phyloP scores from a whole-genome alignment of 2,888 invertebrate species.

The Thumatha senex region DNA sequence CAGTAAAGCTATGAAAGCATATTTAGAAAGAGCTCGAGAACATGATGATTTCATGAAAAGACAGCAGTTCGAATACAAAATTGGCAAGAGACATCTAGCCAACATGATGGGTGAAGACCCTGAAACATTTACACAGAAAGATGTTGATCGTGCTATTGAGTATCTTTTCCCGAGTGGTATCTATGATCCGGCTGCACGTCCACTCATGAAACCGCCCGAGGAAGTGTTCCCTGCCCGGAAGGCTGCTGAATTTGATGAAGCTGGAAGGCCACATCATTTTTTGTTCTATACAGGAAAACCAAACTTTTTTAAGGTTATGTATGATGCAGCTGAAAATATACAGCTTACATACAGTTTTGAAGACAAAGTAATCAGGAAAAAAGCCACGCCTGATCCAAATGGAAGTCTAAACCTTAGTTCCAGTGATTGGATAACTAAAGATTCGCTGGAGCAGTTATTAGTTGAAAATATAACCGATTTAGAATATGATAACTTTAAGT shows the following conservation, averaged over 20 bases:
- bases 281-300: slow-evolving; percentile 96
- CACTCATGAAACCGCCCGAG: slow-evolving; percentile 95
- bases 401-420: slow-evolving; percentile 69
- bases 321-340: slow-evolving; percentile 89
- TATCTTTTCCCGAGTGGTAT: slow-evolving; percentile 99
- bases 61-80: slow-evolving; percentile 91
- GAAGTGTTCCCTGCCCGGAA: slow-evolving; percentile 93
- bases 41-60: slow-evolving; percentile 93
- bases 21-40: slow-evolving; percentile 91
- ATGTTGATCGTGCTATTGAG: slow-evolving; percentile 93
- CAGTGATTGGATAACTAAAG: slow-evolving; percentile 86
- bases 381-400: slow-evolving; percentile 84
- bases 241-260: slow-evolving; percentile 94
- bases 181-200: slow-evolving; percentile 92
- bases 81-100: slow-evolving; percentile 97
- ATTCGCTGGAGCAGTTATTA: slow-evolving; percentile 84
- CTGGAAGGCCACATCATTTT: slow-evolving; percentile 95
- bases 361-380: slow-evolving; percentile 86
- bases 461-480: slow-evolving; percentile 87
- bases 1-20: slow-evolving; percentile 95
- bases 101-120: slow-evolving; percentile 99
- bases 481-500: slow-evolving; percentile 89
- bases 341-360: slow-evolving; percentile 87
- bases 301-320: slow-evolving; percentile 91
- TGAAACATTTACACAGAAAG: slow-evolving; percentile 93